Percentiles rank a stretch among this genome's conserved stretches.
Evolutionary conservation across 1,140 invertebrate species (phyloP).

Genomic region (Asbolus verrucosus): DNA sequence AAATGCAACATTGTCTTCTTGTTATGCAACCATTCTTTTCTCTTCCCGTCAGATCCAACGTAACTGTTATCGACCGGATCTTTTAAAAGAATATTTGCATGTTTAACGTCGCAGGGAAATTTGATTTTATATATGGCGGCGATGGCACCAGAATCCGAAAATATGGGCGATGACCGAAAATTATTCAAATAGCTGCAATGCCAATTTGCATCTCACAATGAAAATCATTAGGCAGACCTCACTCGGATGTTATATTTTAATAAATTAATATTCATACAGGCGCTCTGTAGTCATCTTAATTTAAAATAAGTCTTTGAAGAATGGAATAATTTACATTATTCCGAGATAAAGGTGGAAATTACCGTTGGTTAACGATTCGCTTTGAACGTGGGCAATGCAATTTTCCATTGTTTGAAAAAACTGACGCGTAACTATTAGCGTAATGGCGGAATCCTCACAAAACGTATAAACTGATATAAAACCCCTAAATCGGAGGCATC

Average conservation of each 20-base stretch:
- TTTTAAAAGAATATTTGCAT: no score
- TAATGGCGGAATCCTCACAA: no score
- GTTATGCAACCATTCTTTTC: no score
- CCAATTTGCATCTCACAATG: conserved; percentile 42
- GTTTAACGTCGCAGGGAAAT: no score
- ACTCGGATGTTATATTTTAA: conserved; percentile 45
- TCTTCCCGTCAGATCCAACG: no score
- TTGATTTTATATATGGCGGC: no score
- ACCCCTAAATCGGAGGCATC: no score
- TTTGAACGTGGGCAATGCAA: neutral
- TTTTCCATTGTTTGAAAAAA: conserved; percentile 13
- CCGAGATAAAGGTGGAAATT: conserved; percentile 36
- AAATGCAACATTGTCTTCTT: no score
- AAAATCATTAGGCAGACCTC: conserved; percentile 39
- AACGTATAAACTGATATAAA: no score
- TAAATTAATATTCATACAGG: conserved; percentile 45
- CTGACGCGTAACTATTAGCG: no score
- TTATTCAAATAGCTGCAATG: conserved; percentile 31
- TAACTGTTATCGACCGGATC: no score
- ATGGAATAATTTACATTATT: conserved; percentile 41
- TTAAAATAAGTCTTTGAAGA: conserved; percentile 43
- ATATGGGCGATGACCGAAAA: conserved; percentile 20
- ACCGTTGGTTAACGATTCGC: conserved; percentile 25
- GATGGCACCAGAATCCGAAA: no score
- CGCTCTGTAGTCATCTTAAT: conserved; percentile 41